These are phyloP conservation scores for Typhlomys cinereus DNA, from an alignment of 2,113 vertebrate genomes.

Conservation along the genomic window DNA sequence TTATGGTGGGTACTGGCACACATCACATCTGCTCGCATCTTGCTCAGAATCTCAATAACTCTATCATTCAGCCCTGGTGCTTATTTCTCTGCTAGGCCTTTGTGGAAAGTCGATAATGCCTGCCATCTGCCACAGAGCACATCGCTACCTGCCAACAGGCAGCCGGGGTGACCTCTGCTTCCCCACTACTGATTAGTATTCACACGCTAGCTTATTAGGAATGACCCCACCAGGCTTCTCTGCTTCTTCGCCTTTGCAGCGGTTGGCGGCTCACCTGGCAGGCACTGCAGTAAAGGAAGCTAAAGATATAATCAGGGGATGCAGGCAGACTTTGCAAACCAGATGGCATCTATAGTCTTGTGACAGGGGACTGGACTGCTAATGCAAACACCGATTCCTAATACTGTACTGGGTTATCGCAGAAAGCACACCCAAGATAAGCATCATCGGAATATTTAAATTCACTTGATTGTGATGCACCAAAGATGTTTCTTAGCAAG, in stretches of 20 bases:
- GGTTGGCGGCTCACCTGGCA: slow-evolving; percentile 89
- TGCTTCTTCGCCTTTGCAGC: slow-evolving; percentile 84
- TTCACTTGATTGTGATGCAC: slow-evolving; percentile 5
- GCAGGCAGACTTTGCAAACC: slow-evolving; percentile 85
- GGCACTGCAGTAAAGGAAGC: slow-evolving; percentile 85
- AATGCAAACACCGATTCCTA: slow-evolving; percentile 84
- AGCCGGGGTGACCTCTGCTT: slow-evolving; percentile 88
- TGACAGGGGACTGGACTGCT: slow-evolving; percentile 84
- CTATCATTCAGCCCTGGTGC: slow-evolving; percentile 84
- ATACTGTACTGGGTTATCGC: slow-evolving; percentile 61
- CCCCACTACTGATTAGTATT: slow-evolving; percentile 89
- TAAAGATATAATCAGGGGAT: slow-evolving; percentile 87
- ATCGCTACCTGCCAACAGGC: slow-evolving; percentile 89
- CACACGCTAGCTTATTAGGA: slow-evolving; percentile 87
- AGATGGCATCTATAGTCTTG: slow-evolving; percentile 86
- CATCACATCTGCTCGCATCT: slow-evolving; percentile 89
- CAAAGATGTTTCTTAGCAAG: slow-evolving; percentile 22
- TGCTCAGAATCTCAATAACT: slow-evolving; percentile 90
- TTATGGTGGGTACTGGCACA: slow-evolving; percentile 86
- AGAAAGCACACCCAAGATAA: slow-evolving; percentile 52
- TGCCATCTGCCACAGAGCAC: slow-evolving; percentile 92
- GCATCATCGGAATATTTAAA: slow-evolving; percentile 45
- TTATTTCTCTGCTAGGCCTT: slow-evolving; percentile 86
- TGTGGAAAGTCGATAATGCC: slow-evolving; percentile 90
- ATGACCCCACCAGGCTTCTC: slow-evolving; percentile 87